Base-by-base conservation (phyloP, 2,113 vertebrate genomes). In the Puma concolor region DNA sequence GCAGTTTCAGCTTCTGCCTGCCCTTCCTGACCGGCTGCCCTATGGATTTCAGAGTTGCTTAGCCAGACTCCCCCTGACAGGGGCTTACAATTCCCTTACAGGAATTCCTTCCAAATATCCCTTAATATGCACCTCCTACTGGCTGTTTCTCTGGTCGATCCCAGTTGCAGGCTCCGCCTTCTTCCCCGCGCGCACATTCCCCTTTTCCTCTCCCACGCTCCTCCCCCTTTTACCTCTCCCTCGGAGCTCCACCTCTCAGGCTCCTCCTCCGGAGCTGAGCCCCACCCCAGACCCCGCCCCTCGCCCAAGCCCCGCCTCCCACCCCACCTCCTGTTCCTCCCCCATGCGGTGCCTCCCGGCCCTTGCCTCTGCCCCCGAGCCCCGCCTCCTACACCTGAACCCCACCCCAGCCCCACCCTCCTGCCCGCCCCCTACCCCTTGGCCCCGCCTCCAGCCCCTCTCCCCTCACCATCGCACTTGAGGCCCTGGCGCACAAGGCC, bases 401-500 rank as follows among this genome's bases (percentile, higher is more conserved):
- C 2, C 41, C 21, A 5, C 36, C 91, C 23, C 7, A 2, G 7
- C 33, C 91, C 82, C 16, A 2, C 84, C 16, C 69, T 16, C 57
- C 12, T 2, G 36, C 14, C 12, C 69, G 4, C 23, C 10, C 23
- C 69, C 23, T 4, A 12, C 31, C 50, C 36, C n/a, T 13, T 2
- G 12, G n/a, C 72, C 38, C 36, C 66, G 7, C 71, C 91, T 44
- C 60, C 91, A 91, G 41, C 13, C 66, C 50, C 0, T 4, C 1
- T 0, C 2, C 12, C 10, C 99, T 99, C 94, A 99, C 99, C 99
- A 0, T 99, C 99, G 71, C 99, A 99, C 97, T 99, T 99, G 64
- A 99, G 99, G 1, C 99, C 99, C 96, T 99, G 99, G 92, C 99
- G 98, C 96, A 99, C 99, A 31, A 99, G 96, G 29, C 99, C 99